Base-by-base conservation (phyloP, 2,888 invertebrate genomes). In the Beris morrisii region DNA sequence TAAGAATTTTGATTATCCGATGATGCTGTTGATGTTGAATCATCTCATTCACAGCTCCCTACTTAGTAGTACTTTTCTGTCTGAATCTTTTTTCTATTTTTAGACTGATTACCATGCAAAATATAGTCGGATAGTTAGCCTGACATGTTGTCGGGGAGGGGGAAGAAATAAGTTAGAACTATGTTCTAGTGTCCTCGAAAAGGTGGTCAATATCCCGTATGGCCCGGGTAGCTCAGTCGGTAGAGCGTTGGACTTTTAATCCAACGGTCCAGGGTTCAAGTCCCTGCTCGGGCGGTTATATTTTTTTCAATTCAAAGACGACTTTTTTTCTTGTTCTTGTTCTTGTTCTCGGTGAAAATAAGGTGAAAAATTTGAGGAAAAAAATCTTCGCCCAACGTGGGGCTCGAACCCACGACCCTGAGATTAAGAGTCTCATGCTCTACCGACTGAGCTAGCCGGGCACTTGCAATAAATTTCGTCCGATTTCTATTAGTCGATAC, bases 191-290 rank as follows among this genome's bases (percentile, higher is more conserved):
- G 38, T 38, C 38, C 5, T 38, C 9, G 9, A 9, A 38, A 38
- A 7, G 38, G 9, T 38, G 38, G 38, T 9, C 38, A 5, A 3
- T 38, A 7, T 12, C 12, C 13, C 6, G 12, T 46, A 6, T 12
- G 12, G 72, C 72, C 72, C 72, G 72, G 72, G 71, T 73, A 73
- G 73, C 73, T 73, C 73, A 73, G 73, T 73, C 70, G 73, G 73
- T 73, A 73, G 73, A 73, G 73, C 73, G 71, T 73, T 72, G 72
- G 73, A 73, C 73, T 73, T 72, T 73, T 74, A 74, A 74, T 74
- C 73, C 73, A 73, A 73, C 73, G 74, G 74, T 73, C 74, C 73
- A 73, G 74, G 74, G 73, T 74, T 74, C 73, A 73, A 74, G 73
- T 74, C 74, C 74, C 73, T 73, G 73, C 72, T 74, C 73, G 73